Evolutionary conservation across 2,888 invertebrate genomes (phyloP).

Genomic region (Gnatocerus cornutus): DNA sequence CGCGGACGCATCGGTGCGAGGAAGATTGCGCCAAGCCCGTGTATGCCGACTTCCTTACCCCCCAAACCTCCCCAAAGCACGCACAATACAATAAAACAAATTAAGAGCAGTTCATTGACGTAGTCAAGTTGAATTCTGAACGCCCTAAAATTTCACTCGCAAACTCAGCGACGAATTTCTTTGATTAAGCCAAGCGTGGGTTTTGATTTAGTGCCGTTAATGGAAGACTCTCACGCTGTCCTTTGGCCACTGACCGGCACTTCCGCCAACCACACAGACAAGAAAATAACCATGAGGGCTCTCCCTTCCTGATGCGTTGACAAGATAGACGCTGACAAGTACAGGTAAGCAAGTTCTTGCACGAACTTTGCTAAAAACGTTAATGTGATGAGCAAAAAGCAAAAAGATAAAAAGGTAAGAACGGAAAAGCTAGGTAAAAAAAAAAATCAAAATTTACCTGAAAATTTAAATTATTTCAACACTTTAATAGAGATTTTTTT

Average conservation of each 20-base stretch:
- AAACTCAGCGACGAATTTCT: slow-evolving; percentile 7
- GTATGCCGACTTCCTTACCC: slow-evolving; percentile 51
- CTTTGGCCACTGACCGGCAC: slow-evolving; percentile 62
- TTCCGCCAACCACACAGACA: slow-evolving; percentile 60
- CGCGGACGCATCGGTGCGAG: slow-evolving; percentile 65
- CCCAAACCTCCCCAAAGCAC: slow-evolving; percentile 47
- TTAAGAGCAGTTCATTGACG: slow-evolving; percentile 39
- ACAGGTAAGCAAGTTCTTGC: slow-evolving; percentile 30
- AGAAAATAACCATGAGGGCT: slow-evolving; percentile 55
- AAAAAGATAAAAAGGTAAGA: not conserved
- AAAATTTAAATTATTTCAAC: too few relatives aligned
- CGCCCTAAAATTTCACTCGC: slow-evolving; percentile 12
- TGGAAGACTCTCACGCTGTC: slow-evolving; percentile 61
- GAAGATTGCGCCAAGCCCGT: slow-evolving; percentile 66
- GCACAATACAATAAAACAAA: slow-evolving; percentile 49
- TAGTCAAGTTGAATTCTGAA: slow-evolving; percentile 8
- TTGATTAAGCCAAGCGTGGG: slow-evolving; percentile 21
- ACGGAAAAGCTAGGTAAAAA: not conserved
- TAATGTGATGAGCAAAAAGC: not conserved
- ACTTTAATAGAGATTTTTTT: too few relatives aligned
- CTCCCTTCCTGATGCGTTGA: slow-evolving; percentile 61
- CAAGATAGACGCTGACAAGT: slow-evolving; percentile 53
- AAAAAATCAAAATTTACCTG: too few relatives aligned
- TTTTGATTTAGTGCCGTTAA: slow-evolving; percentile 35
- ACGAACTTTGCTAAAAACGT: slow-evolving; percentile 14